Evolutionary conservation across 2,888 invertebrate species (phyloP).

Genomic region (Nebria salina): DNA sequence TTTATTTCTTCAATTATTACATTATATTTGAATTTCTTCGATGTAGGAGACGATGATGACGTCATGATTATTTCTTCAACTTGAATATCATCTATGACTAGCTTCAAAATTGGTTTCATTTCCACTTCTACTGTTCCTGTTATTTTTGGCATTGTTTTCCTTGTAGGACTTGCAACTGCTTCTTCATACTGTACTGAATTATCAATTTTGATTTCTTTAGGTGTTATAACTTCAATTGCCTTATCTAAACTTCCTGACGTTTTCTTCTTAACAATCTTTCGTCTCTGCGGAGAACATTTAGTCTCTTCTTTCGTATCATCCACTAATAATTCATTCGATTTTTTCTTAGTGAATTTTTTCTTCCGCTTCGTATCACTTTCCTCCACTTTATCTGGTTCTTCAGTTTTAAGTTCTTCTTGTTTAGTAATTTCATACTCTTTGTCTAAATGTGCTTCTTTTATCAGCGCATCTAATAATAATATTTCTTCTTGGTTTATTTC

Average conservation of each 20-base stretch:
- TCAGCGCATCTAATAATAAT: constrained; percentile 65
- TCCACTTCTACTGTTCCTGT: constrained; percentile 67
- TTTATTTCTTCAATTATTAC: constrained; percentile 57
- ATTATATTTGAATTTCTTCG: constrained; percentile 59
- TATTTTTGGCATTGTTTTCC: constrained; percentile 66
- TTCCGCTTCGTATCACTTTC: constrained; percentile 53
- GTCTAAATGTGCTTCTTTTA: constrained; percentile 67
- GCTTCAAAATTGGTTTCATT: constrained; percentile 65
- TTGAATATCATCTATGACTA: constrained; percentile 67
- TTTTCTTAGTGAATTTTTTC: constrained; percentile 57
- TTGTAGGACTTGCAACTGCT: constrained; percentile 51
- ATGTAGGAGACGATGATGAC: constrained; percentile 50
- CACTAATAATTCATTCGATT: constrained; percentile 53
- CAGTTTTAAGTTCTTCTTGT: constrained; percentile 53
- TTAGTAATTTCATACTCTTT: constrained; percentile 58
- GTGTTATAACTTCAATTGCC: constrained; percentile 64
- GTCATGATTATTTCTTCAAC: constrained; percentile 68
- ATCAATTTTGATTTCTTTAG: constrained; percentile 22
- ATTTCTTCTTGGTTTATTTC: constrained; percentile 69
- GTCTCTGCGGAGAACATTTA: constrained; percentile 49
- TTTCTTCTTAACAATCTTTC: constrained; percentile 54
- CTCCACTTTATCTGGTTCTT: constrained; percentile 46
- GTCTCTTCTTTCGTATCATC: constrained; percentile 46
- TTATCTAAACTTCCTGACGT: constrained; percentile 57
- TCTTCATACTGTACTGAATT: neutral